Conservation (phyloP, 2,113 vertebrate genomes). For the Erpornis zantholeuca region DNA sequence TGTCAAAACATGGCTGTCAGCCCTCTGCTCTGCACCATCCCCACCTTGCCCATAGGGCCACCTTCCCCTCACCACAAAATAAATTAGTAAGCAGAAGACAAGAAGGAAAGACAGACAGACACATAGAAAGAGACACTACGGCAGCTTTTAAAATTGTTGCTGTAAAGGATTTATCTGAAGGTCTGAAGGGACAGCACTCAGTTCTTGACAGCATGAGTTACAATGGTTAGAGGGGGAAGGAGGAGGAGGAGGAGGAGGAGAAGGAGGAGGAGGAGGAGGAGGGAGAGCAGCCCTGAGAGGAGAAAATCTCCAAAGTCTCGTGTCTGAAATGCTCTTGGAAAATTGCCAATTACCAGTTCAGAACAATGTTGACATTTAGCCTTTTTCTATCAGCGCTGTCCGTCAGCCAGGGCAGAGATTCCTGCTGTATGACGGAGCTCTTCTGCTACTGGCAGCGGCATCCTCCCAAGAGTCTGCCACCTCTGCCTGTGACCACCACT, state of each 20-base stretch:
- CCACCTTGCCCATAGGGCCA: background rate
- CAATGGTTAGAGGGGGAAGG: background rate
- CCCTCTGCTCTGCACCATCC: background rate
- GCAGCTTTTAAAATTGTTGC: conserved; percentile 50
- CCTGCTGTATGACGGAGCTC: conserved; percentile 19
- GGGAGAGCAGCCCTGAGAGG: conserved; percentile 33
- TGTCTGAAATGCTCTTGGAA: conserved; percentile 55
- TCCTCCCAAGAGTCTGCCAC: background rate
- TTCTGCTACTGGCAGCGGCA: background rate
- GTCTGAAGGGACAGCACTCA: conserved; percentile 58
- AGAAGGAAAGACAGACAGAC: background rate
- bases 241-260: background rate
- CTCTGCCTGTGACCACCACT: background rate
- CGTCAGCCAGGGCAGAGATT: conserved; percentile 60
- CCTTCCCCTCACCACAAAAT: background rate
- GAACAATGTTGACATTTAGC: conserved; percentile 74
- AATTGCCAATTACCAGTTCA: conserved; percentile 48
- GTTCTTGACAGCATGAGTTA: conserved; percentile 59
- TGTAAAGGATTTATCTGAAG: conserved; percentile 49
- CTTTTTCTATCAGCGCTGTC: conserved; percentile 49
- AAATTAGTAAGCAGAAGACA: conserved; percentile 28
- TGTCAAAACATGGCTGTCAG: conserved; percentile 18
- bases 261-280: background rate
- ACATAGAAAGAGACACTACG: conserved; percentile 16
- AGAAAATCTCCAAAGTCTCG: conserved; percentile 44